Conservation (phyloP, 2,113 vertebrate genomes). For the Polyodon spathula region DNA sequence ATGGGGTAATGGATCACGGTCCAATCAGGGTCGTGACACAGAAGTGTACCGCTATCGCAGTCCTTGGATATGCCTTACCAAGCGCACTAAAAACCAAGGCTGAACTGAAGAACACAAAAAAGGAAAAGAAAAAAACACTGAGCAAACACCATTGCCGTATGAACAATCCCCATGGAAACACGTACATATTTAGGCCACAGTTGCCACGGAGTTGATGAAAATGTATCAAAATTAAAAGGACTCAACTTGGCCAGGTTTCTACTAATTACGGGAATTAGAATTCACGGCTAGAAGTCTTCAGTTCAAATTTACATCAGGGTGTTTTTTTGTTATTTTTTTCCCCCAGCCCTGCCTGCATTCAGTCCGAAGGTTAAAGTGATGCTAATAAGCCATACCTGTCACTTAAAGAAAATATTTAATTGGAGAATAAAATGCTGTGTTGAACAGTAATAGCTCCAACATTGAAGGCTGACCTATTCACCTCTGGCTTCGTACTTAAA, state of each 20-base stretch:
- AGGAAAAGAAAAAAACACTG: too few species aligned
- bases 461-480: not conserved
- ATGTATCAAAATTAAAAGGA: conserved; percentile 6
- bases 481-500: not conserved
- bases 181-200: not conserved
- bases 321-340: not conserved
- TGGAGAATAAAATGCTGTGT: not conserved
- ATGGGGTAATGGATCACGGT: not conserved
- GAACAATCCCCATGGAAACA: conserved; percentile 11
- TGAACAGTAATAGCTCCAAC: not conserved
- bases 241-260: conserved; percentile 9
- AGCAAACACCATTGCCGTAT: not conserved
- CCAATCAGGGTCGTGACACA: not conserved
- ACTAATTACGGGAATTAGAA: conserved; percentile 6
- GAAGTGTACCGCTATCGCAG: not conserved
- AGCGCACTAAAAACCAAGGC: too few species aligned
- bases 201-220: not conserved
- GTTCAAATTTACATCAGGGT: not conserved
- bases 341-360: not conserved
- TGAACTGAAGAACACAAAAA: too few species aligned
- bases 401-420: conserved; percentile 23
- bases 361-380: conserved; percentile 19
- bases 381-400: conserved; percentile 17
- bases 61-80: too few species aligned
- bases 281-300: conserved; percentile 2